Evolutionary conservation across 2,797 vertebrate genomes (phyloP), one percentile per base, ranked within the genome.

Genomic region (Rhabdophis nuchalis): DNA sequence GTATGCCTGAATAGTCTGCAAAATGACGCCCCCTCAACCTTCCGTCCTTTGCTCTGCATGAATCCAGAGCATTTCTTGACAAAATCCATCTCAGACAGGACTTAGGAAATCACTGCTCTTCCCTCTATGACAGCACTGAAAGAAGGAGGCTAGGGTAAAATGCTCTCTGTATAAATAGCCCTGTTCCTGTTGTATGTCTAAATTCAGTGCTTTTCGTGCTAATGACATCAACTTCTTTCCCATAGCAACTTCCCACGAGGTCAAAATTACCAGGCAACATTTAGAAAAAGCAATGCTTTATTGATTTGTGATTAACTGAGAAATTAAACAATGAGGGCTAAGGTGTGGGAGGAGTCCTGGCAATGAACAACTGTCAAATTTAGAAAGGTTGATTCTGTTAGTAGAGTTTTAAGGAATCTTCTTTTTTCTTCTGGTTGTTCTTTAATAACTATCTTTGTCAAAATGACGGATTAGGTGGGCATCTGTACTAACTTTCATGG

Each of bases 141-240:
- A 94, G 93, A 92, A 92, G 93, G 89, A 85, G 72, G 36, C 32
- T 60, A 52, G 54, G 82, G 72, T 50, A 93, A 93, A 89, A 95
- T 96, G 95, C 54, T 96, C 93, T 94, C 91, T 95, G 96, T 97
- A 97, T 97, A 98, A 97, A 97, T 98, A 98, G 97, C 96, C 95
- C 91, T 85, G 95, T 97, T 97, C 96, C 97, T 96, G 95, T 97
- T 90, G 92, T 95, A 97, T 98, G 97, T 98, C 97, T 97, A 97
- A 97, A 97, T 97, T 97, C 89, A 54, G 96, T 96, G 97, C 96
- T 97, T 97, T 96, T 97, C 96, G 96, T 98, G 97, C 97, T 95
- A 96, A 93, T 98, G 97, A 98, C 97, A 98, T 97, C 97, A 97
- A 95, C 96, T 91, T 96, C 94, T 96, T 98, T 96, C 97, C 97